phyloP scores from a whole-genome alignment of 2,113 vertebrate genomes.

The Petrocephalus microphthalmus region DNA sequence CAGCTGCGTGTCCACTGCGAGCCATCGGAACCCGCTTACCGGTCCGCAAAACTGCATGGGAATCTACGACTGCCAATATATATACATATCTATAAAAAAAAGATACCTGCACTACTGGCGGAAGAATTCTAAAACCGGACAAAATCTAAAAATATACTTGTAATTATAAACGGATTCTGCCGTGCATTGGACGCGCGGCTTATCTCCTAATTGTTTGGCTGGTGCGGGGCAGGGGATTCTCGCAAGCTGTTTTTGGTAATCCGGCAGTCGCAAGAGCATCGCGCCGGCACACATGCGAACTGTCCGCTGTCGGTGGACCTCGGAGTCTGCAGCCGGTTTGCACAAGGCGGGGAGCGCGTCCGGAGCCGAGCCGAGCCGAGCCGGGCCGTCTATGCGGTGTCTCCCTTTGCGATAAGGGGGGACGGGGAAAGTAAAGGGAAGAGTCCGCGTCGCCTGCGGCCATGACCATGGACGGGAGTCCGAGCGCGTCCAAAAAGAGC shows the following conservation, averaged over 20 bases:
- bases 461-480: slow-evolving; percentile 46
- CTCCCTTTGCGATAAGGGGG: slow-evolving; percentile 26
- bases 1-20: neutral
- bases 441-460: slow-evolving; percentile 41
- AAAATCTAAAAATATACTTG: neutral
- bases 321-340: slow-evolving; percentile 30
- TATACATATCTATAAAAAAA: neutral
- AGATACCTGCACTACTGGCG: neutral
- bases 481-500: slow-evolving; percentile 56
- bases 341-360: slow-evolving; percentile 31
- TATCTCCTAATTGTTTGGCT: neutral
- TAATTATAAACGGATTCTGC: neutral
- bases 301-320: slow-evolving; percentile 27
- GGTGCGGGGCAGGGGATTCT: slow-evolving; percentile 2
- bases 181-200: neutral
- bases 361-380: slow-evolving; percentile 39
- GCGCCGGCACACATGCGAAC: slow-evolving; percentile 15
- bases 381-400: slow-evolving; percentile 34
- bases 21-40: neutral
- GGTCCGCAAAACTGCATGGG: neutral
- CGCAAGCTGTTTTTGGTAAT: neutral
- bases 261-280: slow-evolving; percentile 23
- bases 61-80: neutral
- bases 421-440: neutral
- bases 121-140: neutral